Base-by-base conservation (phyloP, 1,140 invertebrate genomes). In the Tetramorium simillimum region DNA sequence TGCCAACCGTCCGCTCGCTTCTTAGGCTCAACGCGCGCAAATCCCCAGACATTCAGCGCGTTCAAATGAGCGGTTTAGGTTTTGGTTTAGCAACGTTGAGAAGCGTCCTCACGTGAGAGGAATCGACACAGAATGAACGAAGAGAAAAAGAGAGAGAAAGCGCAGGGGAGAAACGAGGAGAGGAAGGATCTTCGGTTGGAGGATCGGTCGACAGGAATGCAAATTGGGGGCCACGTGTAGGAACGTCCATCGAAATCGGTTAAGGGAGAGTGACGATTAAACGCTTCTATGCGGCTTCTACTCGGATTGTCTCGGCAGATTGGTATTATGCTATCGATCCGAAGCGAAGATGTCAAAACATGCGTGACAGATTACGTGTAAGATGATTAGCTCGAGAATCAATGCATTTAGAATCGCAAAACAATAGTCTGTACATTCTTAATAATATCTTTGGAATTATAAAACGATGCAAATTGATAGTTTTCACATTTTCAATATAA, bases 121-220 rank as follows among this genome's bases (percentile, higher is more conserved):
- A 70, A 21, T 37, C n/a, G 63, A 28, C n/a, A 12, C 6, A 56
- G n/a, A 28, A 53, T 16, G 76, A 46, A 62, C 60, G 18, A 53
- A 16, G 24, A 51, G n/a, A 69, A 18, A 5, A n/a, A 40, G 53
- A 58, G 72, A 33, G 2, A 49, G 24, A n/a, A 28, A 21, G 21
- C 2, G 58, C 9, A n/a, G 18, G 10, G 14, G 72, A 40, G 56
- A 65, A 37, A 37, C 14, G 16, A 24, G 21, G 49, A 51, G 18
- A 40, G 21, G 12, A 85, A 37, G 10, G 28, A 72, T 75, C 70
- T 69, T 81, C 70, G 53, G 24, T 70, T 62, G 43, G 53, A 88
- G 67, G 76, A 69, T 67, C 70, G 75, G 58, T 43, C 85, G 85
- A 76, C 77, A 86, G 78, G 80, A 84, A 84, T 84, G 80, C 69